Evolutionary conservation across 2,797 vertebrate genomes (phyloP), one percentile per base, ranked within the genome.

Genomic region (Chiroxiphia lanceolata): DNA sequence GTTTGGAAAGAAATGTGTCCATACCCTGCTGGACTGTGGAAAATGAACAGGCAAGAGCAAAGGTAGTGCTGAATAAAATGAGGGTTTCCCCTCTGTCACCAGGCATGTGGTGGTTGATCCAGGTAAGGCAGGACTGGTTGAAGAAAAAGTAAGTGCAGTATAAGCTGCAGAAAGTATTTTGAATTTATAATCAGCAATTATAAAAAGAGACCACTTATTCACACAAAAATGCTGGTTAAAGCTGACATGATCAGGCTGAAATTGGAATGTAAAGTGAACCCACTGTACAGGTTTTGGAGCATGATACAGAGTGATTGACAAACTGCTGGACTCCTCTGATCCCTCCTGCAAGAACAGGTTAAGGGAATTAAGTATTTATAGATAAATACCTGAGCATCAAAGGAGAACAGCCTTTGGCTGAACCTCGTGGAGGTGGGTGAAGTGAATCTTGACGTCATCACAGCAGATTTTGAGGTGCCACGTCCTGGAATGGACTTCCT

Each of bases 401-500:
- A 53, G 36, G 61, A 38, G 34, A 87, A 44, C 25, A 67, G 42
- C 44, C 38, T 61, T 17, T 61, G 63, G 20, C 63, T 76, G 63
- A 72, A 40, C 19, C 29, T 45, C 71, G 23, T 1, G 14, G 31
- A 27, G 71, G 33, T 42, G 79, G 31, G 13, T 45, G 29, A 1
- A 4, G 64, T 15, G 54, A 65, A 10, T 57, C 26, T 17, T 7
- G 4, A 3, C 78, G 70, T 20, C 61, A 40, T 40, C 44, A 40
- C 22, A 5, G 8, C 0, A 0, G 10, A 15, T 50, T 38, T 36
- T 34, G 45, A 72, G 76, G 63, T 53, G 34, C 7, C 48, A 15
- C 7, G 23, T 63, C 48, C 33, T 4, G 54, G 7, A 4, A 0
- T 6, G 29, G 22, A 3, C 7, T 18, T 3, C 1, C 13, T 2